A percentile compares a stretch with the other conserved stretches of the same genome.
Conservation (phyloP, 2,797 vertebrate genomes). For the Telmatherina bonti region DNA sequence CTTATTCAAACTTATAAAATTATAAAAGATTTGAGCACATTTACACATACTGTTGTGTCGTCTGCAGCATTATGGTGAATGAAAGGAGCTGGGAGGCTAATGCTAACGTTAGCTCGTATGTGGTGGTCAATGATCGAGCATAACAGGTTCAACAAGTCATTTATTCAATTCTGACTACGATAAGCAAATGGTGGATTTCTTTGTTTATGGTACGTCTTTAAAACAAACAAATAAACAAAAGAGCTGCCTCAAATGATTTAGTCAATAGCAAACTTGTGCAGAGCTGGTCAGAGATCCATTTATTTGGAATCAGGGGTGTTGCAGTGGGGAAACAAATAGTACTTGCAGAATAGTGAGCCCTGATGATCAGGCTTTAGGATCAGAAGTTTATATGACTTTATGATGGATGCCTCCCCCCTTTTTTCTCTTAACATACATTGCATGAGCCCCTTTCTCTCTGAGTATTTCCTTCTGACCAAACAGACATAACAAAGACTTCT, state of each 20-base stretch:
- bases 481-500: background rate
- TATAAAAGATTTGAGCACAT: background rate
- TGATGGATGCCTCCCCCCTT: too few species aligned
- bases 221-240: too few species aligned
- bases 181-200: background rate
- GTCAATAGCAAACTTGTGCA: too few species aligned
- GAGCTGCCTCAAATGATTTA: too few species aligned
- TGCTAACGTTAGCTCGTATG: slow-evolving; percentile 53
- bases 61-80: background rate
- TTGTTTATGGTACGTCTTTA: background rate
- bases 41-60: background rate
- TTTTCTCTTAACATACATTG: too few species aligned
- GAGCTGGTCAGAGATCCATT: too few species aligned
- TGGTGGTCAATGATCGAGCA: background rate
- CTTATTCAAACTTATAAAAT: background rate
- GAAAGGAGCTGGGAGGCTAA: slow-evolving; percentile 6
- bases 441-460: background rate
- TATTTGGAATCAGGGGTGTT: too few species aligned
- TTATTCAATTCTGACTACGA: background rate
- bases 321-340: too few species aligned
- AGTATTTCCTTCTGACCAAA: background rate
- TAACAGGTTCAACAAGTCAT: background rate
- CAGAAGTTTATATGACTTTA: too few species aligned
- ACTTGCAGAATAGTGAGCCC: too few species aligned
- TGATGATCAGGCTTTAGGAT: too few species aligned